Evolutionary conservation across 2,797 vertebrate species (phyloP).

Genomic region (Macropodus opercularis): DNA sequence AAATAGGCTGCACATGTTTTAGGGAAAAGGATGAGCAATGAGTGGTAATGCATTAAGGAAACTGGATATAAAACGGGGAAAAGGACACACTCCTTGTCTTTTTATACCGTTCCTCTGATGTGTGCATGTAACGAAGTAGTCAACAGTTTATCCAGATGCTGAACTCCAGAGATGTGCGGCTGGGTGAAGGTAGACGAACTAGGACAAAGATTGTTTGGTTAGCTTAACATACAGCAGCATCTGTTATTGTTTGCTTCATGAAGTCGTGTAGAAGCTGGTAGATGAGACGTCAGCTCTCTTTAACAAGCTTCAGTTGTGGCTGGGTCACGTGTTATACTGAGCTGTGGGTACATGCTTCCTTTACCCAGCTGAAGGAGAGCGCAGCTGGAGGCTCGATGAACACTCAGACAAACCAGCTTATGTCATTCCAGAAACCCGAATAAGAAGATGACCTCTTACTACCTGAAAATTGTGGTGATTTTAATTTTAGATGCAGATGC

Average conservation of each 20-base stretch:
- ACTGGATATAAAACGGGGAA: neutral
- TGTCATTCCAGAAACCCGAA: neutral
- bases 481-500: neutral
- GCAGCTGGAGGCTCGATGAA: too few relatives aligned
- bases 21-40: neutral
- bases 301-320: too few relatives aligned
- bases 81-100: neutral
- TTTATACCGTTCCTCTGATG: neutral
- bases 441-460: neutral
- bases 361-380: too few relatives aligned
- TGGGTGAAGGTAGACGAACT: neutral
- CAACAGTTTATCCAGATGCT: neutral
- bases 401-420: too few relatives aligned
- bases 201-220: constrained; percentile 5
- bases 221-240: constrained; percentile 2
- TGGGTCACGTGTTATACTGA: too few relatives aligned
- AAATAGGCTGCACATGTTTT: neutral
- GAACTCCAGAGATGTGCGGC: neutral
- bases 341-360: too few relatives aligned
- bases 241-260: constrained; percentile 8
- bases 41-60: neutral
- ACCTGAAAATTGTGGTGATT: neutral
- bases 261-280: neutral
- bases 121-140: neutral
- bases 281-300: too few relatives aligned